Evolutionary conservation across 1,140 invertebrate species (phyloP), one percentile per base, ranked within the genome.

Genomic region (Calliphora vicina): DNA sequence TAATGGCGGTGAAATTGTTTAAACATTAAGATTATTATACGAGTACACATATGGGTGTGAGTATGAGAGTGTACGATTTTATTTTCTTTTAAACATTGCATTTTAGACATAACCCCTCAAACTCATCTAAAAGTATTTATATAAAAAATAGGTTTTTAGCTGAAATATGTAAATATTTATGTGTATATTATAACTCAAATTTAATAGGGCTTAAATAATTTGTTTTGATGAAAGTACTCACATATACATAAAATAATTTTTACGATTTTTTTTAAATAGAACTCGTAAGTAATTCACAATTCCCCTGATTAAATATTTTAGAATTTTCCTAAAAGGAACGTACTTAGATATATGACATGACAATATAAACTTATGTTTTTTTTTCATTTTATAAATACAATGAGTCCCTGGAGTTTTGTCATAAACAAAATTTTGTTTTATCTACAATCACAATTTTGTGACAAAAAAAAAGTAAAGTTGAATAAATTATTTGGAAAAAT

Each of bases 1-100:
- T 78, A 78, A 78, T 78, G 74, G 74, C 74, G 74, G 74, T 78
- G 42, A 78, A 78, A 78, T 78, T 78, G 29, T 78, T 78, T 43
- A 78, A 78, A 78, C 74, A 78, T 78, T 78, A 78, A 78, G 74
- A 78, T 13, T 78, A 43, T 20, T 43, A 12, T 78, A 57, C 4
- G 17, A 17, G 45, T 57, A 57, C 17, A 57, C 13, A 57, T 8
- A 1, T 57, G 45, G 13, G 13, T 57, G 45, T 57, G 45, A 17
- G 45, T 57, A 4, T 57, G 50, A n/a, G 50, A 6, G 50, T n/a
- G 13, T 35, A 35, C 10, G 35, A 8, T 35, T 35, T 35, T 5
- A 35, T 35, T 35, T 8, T 2, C 10, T 35, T 35, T 35, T 35
- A 35, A 35, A 35, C 35, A 57, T 17, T 57, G 50, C n/a, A n/a